phyloP scores from a whole-genome alignment of 2,888 invertebrate genomes.

The Choristoneura rosaceana region DNA sequence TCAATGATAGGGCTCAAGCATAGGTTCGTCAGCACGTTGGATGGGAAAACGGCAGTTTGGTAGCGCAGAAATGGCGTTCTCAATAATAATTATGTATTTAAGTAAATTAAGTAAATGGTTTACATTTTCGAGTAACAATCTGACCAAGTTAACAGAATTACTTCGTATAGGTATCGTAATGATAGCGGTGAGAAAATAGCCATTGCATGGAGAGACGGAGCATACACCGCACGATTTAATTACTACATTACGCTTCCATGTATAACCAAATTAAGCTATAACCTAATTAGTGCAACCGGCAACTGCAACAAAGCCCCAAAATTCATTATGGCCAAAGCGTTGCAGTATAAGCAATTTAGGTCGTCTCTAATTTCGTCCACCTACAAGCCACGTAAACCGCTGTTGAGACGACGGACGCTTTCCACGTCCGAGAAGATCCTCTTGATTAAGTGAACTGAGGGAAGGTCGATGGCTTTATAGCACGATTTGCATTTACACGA shows the following conservation, averaged over 20 bases:
- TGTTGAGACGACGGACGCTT: slow-evolving; percentile 78
- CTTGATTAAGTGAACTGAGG: slow-evolving; percentile 75
- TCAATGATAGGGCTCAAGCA: too few species aligned
- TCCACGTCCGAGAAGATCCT: slow-evolving; percentile 73
- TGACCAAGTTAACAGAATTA: too few species aligned
- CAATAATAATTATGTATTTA: too few species aligned
- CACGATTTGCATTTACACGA: slow-evolving; percentile 86
- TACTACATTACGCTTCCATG: slow-evolving; percentile 31
- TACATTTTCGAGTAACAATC: too few species aligned
- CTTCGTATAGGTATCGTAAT: too few species aligned
- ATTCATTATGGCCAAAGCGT: slow-evolving; percentile 41
- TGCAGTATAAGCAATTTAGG: slow-evolving; percentile 64
- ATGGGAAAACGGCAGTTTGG: too few species aligned
- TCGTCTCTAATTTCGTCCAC: slow-evolving; percentile 73
- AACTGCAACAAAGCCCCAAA: slow-evolving; percentile 42
- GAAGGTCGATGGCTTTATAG: slow-evolving; percentile 78
- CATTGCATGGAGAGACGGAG: not conserved
- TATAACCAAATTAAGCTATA: slow-evolving; percentile 38
- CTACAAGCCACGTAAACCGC: slow-evolving; percentile 70
- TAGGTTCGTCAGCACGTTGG: too few species aligned
- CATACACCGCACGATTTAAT: slow-evolving; percentile 22
- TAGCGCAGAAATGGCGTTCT: too few species aligned
- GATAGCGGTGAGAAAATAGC: too few species aligned
- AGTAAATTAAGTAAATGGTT: too few species aligned
- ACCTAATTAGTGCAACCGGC: slow-evolving; percentile 39